Percentiles rank a stretch among this genome's conserved stretches.
phyloP scores from a whole-genome alignment of 2,888 invertebrate genomes.

The Cheilosia vulpina region DNA sequence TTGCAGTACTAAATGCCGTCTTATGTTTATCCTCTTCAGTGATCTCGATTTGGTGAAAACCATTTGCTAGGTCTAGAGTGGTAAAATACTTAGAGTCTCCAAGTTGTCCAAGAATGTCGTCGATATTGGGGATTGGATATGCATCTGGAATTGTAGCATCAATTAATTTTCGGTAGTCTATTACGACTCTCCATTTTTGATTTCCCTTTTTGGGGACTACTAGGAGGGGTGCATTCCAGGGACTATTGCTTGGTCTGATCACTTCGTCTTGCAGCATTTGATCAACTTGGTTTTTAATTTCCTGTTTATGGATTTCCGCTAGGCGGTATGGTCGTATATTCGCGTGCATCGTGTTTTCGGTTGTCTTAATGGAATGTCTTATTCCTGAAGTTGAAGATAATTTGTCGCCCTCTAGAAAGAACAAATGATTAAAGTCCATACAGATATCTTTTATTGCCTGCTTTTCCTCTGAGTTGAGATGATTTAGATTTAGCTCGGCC shows the following conservation, averaged over 20 bases:
- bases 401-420: conserved; percentile 9
- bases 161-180: conserved; percentile 25
- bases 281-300: neutral
- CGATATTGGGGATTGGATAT: conserved; percentile 10
- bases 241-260: conserved; percentile 21
- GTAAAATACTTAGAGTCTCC: conserved; percentile 21
- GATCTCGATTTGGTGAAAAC: conserved; percentile 23
- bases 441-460: conserved; percentile 7
- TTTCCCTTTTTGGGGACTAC: conserved; percentile 14
- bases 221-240: conserved; percentile 9
- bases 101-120: conserved; percentile 10
- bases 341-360: neutral
- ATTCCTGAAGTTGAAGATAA: conserved; percentile 4
- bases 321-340: too few species aligned
- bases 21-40: conserved; percentile 15
- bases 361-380: neutral
- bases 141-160: conserved; percentile 9
- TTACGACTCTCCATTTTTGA: conserved; percentile 24
- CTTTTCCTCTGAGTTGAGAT: conserved; percentile 12
- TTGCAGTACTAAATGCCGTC: conserved; percentile 20
- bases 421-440: conserved; percentile 5
- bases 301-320: too few species aligned
- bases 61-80: conserved; percentile 7
- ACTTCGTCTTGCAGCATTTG: conserved; percentile 7
- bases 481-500: conserved; percentile 1